These are phyloP conservation scores for Syrmaticus mikado DNA, from an alignment of 2,113 vertebrate genomes.

Conservation along the genomic window DNA sequence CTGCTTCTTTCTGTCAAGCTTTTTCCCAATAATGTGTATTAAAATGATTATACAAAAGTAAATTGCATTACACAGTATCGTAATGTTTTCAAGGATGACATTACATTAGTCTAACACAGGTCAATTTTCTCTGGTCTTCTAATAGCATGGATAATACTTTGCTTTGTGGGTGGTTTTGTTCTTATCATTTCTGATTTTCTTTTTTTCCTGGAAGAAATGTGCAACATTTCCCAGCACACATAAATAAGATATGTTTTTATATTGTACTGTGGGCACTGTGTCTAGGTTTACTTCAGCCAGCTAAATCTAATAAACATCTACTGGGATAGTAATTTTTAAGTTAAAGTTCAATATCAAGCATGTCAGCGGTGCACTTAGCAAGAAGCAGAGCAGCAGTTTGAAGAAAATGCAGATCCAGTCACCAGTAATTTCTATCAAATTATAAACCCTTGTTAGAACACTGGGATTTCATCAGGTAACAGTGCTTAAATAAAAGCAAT, in stretches of 20 bases:
- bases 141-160: conserved; percentile 65
- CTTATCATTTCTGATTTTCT: conserved; percentile 61
- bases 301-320: conserved; percentile 78
- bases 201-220: conserved; percentile 74
- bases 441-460: conserved; percentile 51
- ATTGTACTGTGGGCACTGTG: conserved; percentile 33
- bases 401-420: conserved; percentile 67
- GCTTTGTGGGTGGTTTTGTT: conserved; percentile 59
- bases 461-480: conserved; percentile 56
- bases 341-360: conserved; percentile 74
- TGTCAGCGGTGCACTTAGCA: conserved; percentile 73
- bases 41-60: conserved; percentile 72
- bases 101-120: conserved; percentile 67
- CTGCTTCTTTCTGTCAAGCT: conserved; percentile 53
- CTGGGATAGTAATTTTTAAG: conserved; percentile 71
- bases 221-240: conserved; percentile 73
- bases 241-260: conserved; percentile 73
- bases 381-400: conserved; percentile 55
- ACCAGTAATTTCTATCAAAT: conserved; percentile 63
- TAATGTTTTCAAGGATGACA: conserved; percentile 72
- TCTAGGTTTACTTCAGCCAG: conserved; percentile 69
- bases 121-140: conserved; percentile 57
- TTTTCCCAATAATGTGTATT: conserved; percentile 69
- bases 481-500: conserved; percentile 43
- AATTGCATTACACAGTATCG: conserved; percentile 63